These are phyloP conservation scores for Syngnathus acus DNA, from an alignment of 2,797 vertebrate genomes.

Conservation along the genomic window DNA sequence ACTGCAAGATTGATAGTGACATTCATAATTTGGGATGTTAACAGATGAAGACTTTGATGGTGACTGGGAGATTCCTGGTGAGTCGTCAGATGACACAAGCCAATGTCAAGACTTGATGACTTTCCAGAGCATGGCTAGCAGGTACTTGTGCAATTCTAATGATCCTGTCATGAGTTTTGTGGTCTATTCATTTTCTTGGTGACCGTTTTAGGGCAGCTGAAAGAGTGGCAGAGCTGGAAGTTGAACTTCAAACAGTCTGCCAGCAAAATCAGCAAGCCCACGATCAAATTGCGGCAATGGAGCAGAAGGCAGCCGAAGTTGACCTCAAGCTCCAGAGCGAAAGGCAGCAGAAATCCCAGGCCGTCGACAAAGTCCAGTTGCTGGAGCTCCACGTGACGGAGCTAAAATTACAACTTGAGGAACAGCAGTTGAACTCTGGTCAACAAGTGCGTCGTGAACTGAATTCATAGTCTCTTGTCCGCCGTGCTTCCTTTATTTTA, in stretches of 20 bases:
- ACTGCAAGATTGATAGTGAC: not conserved
- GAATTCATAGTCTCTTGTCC: not conserved
- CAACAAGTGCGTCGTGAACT: conserved; percentile 27
- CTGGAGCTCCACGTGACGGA: conserved; percentile 36
- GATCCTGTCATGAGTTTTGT: too few relatives aligned
- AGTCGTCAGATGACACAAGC: conserved; percentile 52
- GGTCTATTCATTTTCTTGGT: not conserved
- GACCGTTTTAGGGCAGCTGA: not conserved
- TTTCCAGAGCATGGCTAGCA: conserved; percentile 44
- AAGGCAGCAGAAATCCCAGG: conserved; percentile 44
- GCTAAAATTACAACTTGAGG: conserved; percentile 42
- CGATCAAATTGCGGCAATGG: conserved; percentile 23
- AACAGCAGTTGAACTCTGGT: conserved; percentile 4
- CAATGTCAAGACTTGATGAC: conserved; percentile 46
- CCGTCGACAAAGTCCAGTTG: conserved; percentile 14
- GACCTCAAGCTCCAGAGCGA: conserved; percentile 42
- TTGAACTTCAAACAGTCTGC: conserved; percentile 39
- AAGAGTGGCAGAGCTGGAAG: conserved; percentile 15
- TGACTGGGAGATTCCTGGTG: conserved; percentile 52
- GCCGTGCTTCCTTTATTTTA: not conserved
- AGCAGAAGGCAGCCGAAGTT: conserved; percentile 32
- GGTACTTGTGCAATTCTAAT: conserved; percentile 31
- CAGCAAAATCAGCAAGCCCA: conserved; percentile 37
- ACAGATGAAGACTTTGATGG: conserved; percentile 61
- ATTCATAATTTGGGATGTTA: not conserved